Percentiles rank a stretch among this genome's conserved stretches.
phyloP scores from a whole-genome alignment of 2,888 invertebrate genomes.

The Cheilosia variabilis region DNA sequence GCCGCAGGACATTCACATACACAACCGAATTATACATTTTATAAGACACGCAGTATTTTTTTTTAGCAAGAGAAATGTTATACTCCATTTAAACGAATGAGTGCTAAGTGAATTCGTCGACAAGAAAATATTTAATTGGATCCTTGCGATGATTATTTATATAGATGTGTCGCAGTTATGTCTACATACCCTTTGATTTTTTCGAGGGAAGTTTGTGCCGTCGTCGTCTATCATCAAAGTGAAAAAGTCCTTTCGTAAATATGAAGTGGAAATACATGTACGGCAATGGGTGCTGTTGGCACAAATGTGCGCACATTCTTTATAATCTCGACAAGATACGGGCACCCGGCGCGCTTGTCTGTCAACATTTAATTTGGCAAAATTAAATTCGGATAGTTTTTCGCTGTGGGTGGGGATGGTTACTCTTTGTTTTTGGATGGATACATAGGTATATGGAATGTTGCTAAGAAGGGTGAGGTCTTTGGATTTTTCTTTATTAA shows the following conservation, averaged over 20 bases:
- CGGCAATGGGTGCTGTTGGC: constrained; percentile 30
- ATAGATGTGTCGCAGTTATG: constrained; percentile 12
- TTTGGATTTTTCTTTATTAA: background rate
- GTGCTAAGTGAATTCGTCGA: constrained; percentile 70
- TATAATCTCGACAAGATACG: constrained; percentile 17
- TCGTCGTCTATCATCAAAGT: constrained; percentile 64
- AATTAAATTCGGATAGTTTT: constrained; percentile 74
- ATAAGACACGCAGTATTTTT: background rate
- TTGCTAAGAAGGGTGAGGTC: background rate
- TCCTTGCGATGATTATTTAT: constrained; percentile 62
- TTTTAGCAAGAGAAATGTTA: background rate
- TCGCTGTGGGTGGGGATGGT: background rate
- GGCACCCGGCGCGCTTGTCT: background rate
- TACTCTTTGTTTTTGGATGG: background rate
- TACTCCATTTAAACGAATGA: constrained; percentile 52
- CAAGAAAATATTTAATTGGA: constrained; percentile 75
- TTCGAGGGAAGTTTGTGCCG: constrained; percentile 10
- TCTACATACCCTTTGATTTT: constrained; percentile 29
- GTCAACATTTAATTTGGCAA: constrained; percentile 69
- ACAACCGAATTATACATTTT: constrained; percentile 4
- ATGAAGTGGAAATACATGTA: constrained; percentile 39
- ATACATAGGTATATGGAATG: background rate
- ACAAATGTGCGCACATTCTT: constrained; percentile 17
- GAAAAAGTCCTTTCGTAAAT: constrained; percentile 65
- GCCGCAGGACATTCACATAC: constrained; percentile 65